A percentile compares a stretch with the other conserved stretches of the same genome.
Evolutionary conservation across 2,113 vertebrate species (phyloP).

Genomic region (Melanerpes aurifrons): DNA sequence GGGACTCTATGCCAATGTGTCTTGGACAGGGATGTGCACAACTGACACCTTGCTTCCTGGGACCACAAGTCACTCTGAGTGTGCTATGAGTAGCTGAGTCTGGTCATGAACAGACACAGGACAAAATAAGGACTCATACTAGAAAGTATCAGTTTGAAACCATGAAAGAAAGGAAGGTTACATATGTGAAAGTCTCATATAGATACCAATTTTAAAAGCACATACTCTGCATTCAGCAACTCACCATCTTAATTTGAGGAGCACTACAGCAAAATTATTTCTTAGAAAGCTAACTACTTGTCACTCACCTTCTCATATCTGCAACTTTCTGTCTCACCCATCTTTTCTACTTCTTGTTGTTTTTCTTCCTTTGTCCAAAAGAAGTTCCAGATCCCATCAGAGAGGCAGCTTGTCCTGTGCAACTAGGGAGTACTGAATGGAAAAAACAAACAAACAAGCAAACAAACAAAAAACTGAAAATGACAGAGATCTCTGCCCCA

Average conservation of each 20-base stretch:
- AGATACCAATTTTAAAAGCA: not conserved
- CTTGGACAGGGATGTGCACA: not conserved
- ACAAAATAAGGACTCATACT: not conserved
- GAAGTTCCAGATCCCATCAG: not conserved
- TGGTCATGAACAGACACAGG: not conserved
- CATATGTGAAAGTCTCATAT: not conserved
- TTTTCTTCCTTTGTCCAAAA: not conserved
- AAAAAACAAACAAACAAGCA: not conserved
- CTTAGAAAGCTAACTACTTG: not conserved
- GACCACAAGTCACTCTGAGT: not conserved
- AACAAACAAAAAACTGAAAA: slow-evolving; percentile 24
- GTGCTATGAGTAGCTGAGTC: not conserved
- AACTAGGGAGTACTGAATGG: not conserved
- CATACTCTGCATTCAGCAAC: not conserved
- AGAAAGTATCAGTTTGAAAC: not conserved
- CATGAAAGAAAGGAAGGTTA: not conserved
- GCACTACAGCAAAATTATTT: not conserved
- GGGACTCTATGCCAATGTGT: not conserved
- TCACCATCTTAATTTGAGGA: not conserved
- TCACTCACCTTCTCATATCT: not conserved
- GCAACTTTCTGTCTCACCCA: not conserved
- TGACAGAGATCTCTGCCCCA: not conserved
- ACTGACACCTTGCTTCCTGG: not conserved
- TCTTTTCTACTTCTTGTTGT: not conserved
- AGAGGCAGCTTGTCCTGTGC: not conserved